Base-by-base conservation (phyloP, 2,888 invertebrate genomes). In the Microctonus aethiopoides region DNA sequence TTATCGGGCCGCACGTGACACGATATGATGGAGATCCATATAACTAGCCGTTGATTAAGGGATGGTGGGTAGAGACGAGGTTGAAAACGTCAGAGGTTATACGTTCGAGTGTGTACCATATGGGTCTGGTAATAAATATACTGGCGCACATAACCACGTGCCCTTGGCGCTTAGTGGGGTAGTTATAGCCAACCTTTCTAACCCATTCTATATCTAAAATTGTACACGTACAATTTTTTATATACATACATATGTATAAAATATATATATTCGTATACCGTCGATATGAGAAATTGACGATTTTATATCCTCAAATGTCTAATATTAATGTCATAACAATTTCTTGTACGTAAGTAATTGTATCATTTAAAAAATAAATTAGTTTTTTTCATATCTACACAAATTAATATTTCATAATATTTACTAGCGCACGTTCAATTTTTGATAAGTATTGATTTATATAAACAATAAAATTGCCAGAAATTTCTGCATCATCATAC, bases 31-130 rank as follows among this genome's bases (percentile, higher is more conserved):
- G 60, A 66, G 54, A 51, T 39, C 54, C 61, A 66, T 70, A 70
- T 70, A 70, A 66, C 65, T 61, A 61, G 60, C 65, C 70, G 52
- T 66, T 70, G 65, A 70, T 70, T 70, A 70, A 66, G 60, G 70
- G 32, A 34, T 32, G 34, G 32, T 36, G 24, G 36, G 36, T 41
- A 56, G 64, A 36, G 59, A 62, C 57, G 46, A 41, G 63, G 64
- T 29, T 64, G 57, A 16, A 7, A 46, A 20, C 64, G 64, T 41
- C 52, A 34, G 54, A 36, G 70, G 57, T 59, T 56, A 34, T 39
- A 66, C 39, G 59, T 70, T 61, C 65, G 41, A 29, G 70, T n/a
- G n/a, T 39, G n/a, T 39, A 61, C 65, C 70, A 70, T 66, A 66
- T 70, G 65, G 65, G 70, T 66, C 61, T 60, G 36, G 54, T 69